These are phyloP conservation scores for Sciurus carolinensis DNA, from an alignment of 2,797 vertebrate species.

Conservation along the genomic window DNA sequence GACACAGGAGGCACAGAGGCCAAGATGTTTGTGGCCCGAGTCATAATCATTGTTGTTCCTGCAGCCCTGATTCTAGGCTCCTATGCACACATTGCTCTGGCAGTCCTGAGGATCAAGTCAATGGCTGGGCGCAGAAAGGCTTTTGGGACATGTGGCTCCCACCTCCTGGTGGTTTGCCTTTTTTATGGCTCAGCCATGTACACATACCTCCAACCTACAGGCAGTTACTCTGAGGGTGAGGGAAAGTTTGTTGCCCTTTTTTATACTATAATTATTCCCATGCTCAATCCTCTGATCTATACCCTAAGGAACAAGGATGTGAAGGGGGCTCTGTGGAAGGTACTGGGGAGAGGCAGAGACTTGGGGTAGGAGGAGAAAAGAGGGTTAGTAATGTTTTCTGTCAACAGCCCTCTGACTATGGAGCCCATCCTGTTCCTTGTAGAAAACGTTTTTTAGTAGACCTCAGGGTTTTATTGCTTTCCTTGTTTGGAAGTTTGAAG, in stretches of 20 bases:
- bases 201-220: too few relatives aligned
- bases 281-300: conserved; percentile 78
- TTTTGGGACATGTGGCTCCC: conserved; percentile 70
- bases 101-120: conserved; percentile 61
- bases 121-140: conserved; percentile 52
- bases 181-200: too few relatives aligned
- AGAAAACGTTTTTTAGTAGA: background rate
- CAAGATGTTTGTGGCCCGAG: conserved; percentile 65
- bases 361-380: background rate
- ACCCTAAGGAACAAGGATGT: conserved; percentile 75
- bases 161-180: conserved; percentile 63
- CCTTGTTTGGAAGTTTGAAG: background rate
- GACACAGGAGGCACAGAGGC: background rate
- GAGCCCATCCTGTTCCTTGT: background rate
- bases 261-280: background rate
- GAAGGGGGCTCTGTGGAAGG: conserved; percentile 66
- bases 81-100: conserved; percentile 65
- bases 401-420: background rate
- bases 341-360: background rate
- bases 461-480: background rate
- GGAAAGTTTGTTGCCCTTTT: too few relatives aligned
- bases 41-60: conserved; percentile 55
- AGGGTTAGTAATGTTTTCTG: background rate
- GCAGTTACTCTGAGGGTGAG: too few relatives aligned
- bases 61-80: conserved; percentile 67